These are phyloP conservation scores for Protobothrops mucrosquamatus DNA, from an alignment of 2,113 vertebrate species.

Conservation along the genomic window DNA sequence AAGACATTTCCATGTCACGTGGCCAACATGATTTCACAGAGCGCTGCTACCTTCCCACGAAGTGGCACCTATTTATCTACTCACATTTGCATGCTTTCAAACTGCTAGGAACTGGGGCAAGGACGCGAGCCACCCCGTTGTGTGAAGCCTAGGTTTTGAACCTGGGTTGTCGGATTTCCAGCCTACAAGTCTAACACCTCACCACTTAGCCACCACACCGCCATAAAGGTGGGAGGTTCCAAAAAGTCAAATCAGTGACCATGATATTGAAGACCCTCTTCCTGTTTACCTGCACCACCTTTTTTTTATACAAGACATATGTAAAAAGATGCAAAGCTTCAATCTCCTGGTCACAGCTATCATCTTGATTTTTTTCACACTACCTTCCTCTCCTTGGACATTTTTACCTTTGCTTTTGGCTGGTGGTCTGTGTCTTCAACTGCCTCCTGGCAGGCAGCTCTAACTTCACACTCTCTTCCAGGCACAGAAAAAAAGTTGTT, in stretches of 20 bases:
- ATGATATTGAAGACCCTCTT: not conserved
- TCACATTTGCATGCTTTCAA: not conserved
- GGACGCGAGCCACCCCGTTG: not conserved
- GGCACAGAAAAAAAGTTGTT: not conserved
- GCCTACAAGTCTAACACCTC: not conserved
- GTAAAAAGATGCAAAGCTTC: not conserved
- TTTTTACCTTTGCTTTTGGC: not conserved
- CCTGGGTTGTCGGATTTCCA: not conserved
- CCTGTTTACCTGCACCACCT: not conserved
- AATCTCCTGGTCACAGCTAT: not conserved
- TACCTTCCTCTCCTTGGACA: not conserved
- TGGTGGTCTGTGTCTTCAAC: not conserved
- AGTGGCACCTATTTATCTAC: not conserved
- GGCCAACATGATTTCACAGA: not conserved
- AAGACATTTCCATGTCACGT: not conserved
- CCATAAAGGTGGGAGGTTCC: not conserved
- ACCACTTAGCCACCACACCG: not conserved
- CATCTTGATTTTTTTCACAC: not conserved
- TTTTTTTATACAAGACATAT: not conserved
- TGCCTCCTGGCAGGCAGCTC: not conserved
- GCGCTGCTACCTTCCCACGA: not conserved
- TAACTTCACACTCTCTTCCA: not conserved
- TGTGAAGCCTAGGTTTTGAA: not conserved
- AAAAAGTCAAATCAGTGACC: not conserved
- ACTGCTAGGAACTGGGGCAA: not conserved